Evolutionary conservation across 2,113 vertebrate genomes (phyloP), one percentile per base, ranked within the genome.

Genomic region (Chrysemys picta): DNA sequence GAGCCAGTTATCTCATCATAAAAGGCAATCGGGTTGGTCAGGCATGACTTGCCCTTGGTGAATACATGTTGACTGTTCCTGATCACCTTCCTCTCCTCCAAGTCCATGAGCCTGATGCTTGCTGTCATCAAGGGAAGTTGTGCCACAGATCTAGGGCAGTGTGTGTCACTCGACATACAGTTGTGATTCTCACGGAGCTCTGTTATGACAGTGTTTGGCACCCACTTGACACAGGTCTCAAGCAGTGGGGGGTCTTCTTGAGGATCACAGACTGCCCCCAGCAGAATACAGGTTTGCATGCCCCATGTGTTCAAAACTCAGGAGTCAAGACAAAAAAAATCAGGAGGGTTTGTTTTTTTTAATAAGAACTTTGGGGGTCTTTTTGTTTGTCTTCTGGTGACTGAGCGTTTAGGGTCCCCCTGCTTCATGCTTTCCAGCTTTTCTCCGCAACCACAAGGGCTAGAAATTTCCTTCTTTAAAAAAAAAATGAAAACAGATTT

Each of bases 351-450:
- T 8, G 13, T 91, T 89, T 62, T 89, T 95, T 90, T 94, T 94
- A 92, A 92, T 92, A 92, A 89, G 85, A 95, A 96, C 91, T 96
- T 81, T 86, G 93, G 82, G 78, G 86, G 95, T 97, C 17, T 93
- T 89, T 96, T 94, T 62, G 89, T 96, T 95, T 79, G 6, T 56
- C 80, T 93, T 79, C 81, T 92, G 85, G 57, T 9, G 2, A 72
- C 78, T 53, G 90, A 84, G 83, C 22, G 84, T 96, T 91, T 80
- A 80, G 72, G 90, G 52, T 53, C 9, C 93, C 21, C 79, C 92
- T 6, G 53, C 21, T 93, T 92, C 5, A 8, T 47, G 25, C 89
- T 85, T 84, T 29, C 49, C 84, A 62, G 62, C 10, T 88, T 93
- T 72, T 82, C 5, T 90, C 62, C 89, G 82, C 56, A 82, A 45